Evolutionary conservation across 2,113 vertebrate genomes (phyloP).

Genomic region (Ctenodactylus gundi): DNA sequence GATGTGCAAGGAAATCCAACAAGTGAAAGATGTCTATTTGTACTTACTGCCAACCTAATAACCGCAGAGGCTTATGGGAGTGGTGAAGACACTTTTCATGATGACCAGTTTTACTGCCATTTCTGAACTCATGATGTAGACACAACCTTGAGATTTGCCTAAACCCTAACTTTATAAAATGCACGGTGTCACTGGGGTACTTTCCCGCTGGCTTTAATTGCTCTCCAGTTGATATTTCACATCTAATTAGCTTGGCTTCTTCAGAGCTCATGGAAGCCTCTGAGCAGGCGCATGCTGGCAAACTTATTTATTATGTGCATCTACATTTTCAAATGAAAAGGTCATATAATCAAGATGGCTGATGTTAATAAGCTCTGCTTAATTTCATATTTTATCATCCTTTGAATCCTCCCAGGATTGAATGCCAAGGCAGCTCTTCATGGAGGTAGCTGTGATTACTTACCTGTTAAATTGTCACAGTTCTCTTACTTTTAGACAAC

Average conservation of each 20-base stretch:
- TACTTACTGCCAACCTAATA: not conserved
- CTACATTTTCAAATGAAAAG: conserved; percentile 54
- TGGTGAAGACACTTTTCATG: not conserved
- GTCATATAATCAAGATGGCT: conserved; percentile 42
- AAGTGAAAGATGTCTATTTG: not conserved
- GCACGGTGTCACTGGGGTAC: not conserved
- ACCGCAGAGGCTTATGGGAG: not conserved
- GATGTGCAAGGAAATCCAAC: not conserved
- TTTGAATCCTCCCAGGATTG: conserved; percentile 6
- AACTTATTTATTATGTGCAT: conserved; percentile 1
- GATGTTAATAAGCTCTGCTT: conserved; percentile 50
- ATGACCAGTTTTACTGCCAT: not conserved
- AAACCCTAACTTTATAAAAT: not conserved
- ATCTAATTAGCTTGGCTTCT: conserved; percentile 61
- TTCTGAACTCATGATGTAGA: conserved; percentile 9
- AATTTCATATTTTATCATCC: conserved; percentile 48
- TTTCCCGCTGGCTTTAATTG: not conserved
- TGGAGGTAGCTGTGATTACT: conserved; percentile 12
- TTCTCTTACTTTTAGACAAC: conserved; percentile 8
- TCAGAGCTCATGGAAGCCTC: not conserved
- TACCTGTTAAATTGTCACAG: not conserved
- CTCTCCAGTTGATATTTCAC: conserved; percentile 54
- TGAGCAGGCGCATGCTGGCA: not conserved
- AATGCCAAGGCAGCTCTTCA: not conserved
- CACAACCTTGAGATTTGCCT: conserved; percentile 3